A percentile compares a stretch with the other conserved stretches of the same genome.
These are phyloP conservation scores for Zonotrichia albicollis DNA, from an alignment of 2,797 vertebrate species.

Conservation along the genomic window DNA sequence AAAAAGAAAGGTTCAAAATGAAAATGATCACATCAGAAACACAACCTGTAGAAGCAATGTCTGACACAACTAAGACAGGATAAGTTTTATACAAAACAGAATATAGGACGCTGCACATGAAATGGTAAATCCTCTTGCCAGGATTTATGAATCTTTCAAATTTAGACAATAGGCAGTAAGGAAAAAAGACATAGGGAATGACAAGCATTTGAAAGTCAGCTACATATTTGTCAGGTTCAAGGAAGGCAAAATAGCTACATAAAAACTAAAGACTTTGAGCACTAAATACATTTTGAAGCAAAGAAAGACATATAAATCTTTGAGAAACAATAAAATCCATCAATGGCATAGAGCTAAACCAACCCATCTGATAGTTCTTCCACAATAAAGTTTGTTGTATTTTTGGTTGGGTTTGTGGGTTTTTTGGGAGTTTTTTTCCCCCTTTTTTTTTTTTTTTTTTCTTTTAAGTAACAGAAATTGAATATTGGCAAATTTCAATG, in stretches of 20 bases:
- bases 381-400: neutral
- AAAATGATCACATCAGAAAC: neutral
- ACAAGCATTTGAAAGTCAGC: neutral
- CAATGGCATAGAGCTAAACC: neutral
- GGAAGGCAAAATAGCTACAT: neutral
- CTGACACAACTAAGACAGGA: neutral
- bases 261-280: neutral
- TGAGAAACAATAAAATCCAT: neutral
- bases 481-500: neutral
- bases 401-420: neutral
- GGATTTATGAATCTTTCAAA: neutral
- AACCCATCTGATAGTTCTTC: neutral
- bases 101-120: neutral
- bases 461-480: neutral
- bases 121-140: neutral
- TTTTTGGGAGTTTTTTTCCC: neutral
- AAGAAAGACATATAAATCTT: neutral
- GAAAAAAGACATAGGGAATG: neutral
- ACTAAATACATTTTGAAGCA: neutral
- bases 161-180: neutral
- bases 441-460: neutral
- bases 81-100: neutral
- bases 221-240: neutral
- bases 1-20: neutral
- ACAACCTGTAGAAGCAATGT: neutral